Conservation (phyloP, 2,113 vertebrate species). For the Speoplatyrhinus poulsoni region DNA sequence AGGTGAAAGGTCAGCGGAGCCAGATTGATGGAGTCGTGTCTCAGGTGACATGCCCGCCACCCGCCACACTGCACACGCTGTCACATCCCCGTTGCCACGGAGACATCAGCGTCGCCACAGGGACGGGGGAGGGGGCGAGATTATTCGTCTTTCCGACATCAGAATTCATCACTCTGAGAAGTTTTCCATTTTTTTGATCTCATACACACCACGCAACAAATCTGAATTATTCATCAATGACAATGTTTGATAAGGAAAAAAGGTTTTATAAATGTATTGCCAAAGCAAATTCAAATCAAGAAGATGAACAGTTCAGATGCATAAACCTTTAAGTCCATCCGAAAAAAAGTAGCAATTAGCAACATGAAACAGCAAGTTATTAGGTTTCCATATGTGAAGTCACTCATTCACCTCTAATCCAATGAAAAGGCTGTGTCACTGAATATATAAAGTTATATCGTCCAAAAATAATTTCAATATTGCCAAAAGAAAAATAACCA, state of each 20-base stretch:
- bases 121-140: constrained; percentile 3
- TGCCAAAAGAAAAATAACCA: no score
- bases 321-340: no score
- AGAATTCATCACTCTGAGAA: constrained; percentile 41
- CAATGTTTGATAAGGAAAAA: constrained; percentile 1
- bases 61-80: constrained; percentile 58
- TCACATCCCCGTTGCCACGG: constrained; percentile 31
- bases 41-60: constrained; percentile 65
- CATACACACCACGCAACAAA: constrained; percentile 7
- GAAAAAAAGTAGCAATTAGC: no score
- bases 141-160: constrained; percentile 12
- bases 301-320: neutral
- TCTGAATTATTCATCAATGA: neutral
- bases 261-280: neutral
- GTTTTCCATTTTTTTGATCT: constrained; percentile 1
- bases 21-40: constrained; percentile 66
- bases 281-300: neutral
- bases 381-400: no score
- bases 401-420: no score
- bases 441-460: no score
- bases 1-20: constrained; percentile 43
- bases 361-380: no score
- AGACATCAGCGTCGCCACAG: constrained; percentile 31
- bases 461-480: no score
- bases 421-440: no score